These are phyloP conservation scores for Papilio aristodemus DNA, from an alignment of 1,140 invertebrate genomes.

Conservation along the genomic window DNA sequence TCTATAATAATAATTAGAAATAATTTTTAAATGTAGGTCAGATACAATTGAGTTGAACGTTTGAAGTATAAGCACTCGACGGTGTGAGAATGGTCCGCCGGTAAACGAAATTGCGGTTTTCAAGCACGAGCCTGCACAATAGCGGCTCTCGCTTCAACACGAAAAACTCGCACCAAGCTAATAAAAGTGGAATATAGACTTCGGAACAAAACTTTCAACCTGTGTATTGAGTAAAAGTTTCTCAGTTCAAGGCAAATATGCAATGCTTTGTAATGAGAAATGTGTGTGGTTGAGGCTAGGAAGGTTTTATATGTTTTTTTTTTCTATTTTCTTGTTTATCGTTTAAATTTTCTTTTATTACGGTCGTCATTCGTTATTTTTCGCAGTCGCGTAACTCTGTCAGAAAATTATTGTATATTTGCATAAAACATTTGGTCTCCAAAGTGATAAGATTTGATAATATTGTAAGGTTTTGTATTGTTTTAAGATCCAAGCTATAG, in stretches of 20 bases:
- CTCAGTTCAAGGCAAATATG: neutral
- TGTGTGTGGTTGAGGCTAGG: neutral
- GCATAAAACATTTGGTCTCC: no score
- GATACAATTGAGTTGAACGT: slow-evolving; percentile 14
- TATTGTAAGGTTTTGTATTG: no score
- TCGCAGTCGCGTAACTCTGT: no score
- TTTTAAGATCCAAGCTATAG: no score
- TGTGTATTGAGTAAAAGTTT: slow-evolving; percentile 4
- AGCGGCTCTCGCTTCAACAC: slow-evolving; percentile 1
- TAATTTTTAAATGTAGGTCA: slow-evolving; percentile 16
- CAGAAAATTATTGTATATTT: no score
- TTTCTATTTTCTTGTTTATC: no score
- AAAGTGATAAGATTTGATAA: no score
- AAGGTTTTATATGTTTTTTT: no score
- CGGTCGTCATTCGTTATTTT: no score
- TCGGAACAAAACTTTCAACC: slow-evolving; percentile 16
- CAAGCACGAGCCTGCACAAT: slow-evolving; percentile 27
- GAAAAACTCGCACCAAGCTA: neutral
- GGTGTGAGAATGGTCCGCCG: slow-evolving; percentile 8
- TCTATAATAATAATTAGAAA: neutral
- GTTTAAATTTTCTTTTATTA: no score
- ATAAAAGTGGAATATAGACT: slow-evolving; percentile 17
- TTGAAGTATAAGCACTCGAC: slow-evolving; percentile 21
- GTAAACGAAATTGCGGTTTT: slow-evolving; percentile 31
- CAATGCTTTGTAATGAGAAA: slow-evolving; percentile 4